Conservation (phyloP, 2,113 vertebrate species). For the Guaruba guarouba region DNA sequence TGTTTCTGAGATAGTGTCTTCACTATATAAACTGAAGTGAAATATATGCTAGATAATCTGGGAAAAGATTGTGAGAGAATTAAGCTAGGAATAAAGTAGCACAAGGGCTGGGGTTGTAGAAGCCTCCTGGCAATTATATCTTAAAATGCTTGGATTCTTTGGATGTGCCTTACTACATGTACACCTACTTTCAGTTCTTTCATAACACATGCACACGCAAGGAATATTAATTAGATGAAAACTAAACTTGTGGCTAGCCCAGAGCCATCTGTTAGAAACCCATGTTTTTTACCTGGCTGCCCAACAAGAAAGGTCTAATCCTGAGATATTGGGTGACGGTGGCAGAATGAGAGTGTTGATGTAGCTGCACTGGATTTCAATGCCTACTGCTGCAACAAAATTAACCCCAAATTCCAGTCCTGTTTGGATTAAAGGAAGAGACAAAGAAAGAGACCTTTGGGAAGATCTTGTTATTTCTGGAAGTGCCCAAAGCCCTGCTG, state of each 20-base stretch:
- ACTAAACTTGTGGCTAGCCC: not conserved
- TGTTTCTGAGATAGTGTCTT: not conserved
- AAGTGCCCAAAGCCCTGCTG: slow-evolving; percentile 62
- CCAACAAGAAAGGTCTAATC: slow-evolving; percentile 37
- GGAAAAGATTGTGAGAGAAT: not conserved
- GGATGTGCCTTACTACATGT: not conserved
- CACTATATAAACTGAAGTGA: not conserved
- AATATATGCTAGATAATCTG: not conserved
- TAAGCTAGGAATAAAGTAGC: not conserved
- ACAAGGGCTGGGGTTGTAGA: not conserved
- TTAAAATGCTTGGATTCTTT: not conserved
- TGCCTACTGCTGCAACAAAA: slow-evolving; percentile 33
- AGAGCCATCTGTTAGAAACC: slow-evolving; percentile 27
- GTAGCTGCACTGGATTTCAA: slow-evolving; percentile 1
- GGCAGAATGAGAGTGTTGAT: slow-evolving; percentile 39
- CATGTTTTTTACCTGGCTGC: slow-evolving; percentile 31
- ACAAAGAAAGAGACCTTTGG: slow-evolving; percentile 63
- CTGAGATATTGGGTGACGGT: not conserved
- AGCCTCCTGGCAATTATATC: not conserved
- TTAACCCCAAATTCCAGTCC: slow-evolving; percentile 52
- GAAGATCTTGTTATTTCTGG: slow-evolving; percentile 68
- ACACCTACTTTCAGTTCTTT: not conserved
- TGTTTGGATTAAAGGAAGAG: slow-evolving; percentile 50
- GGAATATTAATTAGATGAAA: slow-evolving; percentile 45
- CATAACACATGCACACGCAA: not conserved